Conservation (phyloP, 2,888 invertebrate genomes). For the Lepidochrysops patricia region DNA sequence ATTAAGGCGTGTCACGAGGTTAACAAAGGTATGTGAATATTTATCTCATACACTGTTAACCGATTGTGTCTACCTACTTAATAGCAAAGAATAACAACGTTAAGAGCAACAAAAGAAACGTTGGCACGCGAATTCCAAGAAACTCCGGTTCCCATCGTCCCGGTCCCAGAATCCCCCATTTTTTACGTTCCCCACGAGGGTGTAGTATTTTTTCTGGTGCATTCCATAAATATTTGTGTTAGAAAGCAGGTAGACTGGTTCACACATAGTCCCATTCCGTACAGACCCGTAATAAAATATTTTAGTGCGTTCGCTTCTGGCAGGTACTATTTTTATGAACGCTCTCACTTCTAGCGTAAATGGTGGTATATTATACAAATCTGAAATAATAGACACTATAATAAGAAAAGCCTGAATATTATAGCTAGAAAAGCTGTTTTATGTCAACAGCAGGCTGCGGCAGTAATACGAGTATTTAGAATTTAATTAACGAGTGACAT, state of each 20-base stretch:
- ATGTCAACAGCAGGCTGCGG: no score
- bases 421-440: no score
- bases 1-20: background rate
- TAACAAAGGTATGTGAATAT: background rate
- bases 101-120: slow-evolving; percentile 34
- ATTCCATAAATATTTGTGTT: slow-evolving; percentile 61
- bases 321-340: slow-evolving; percentile 1
- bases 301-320: background rate
- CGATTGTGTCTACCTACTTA: background rate
- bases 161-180: slow-evolving; percentile 49
- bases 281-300: slow-evolving; percentile 10
- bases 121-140: slow-evolving; percentile 71
- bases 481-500: background rate
- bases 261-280: background rate
- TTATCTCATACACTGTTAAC: background rate
- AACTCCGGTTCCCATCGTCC: slow-evolving; percentile 60
- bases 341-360: background rate
- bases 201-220: slow-evolving; percentile 40
- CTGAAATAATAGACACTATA: no score
- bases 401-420: no score
- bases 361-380: no score
- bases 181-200: slow-evolving; percentile 61
- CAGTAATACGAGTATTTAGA: background rate
- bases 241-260: slow-evolving; percentile 11
- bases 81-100: background rate